A percentile compares a stretch with the other conserved stretches of the same genome.
Evolutionary conservation across 2,113 vertebrate genomes (phyloP).

Genomic region (Oenanthe oenanthe): DNA sequence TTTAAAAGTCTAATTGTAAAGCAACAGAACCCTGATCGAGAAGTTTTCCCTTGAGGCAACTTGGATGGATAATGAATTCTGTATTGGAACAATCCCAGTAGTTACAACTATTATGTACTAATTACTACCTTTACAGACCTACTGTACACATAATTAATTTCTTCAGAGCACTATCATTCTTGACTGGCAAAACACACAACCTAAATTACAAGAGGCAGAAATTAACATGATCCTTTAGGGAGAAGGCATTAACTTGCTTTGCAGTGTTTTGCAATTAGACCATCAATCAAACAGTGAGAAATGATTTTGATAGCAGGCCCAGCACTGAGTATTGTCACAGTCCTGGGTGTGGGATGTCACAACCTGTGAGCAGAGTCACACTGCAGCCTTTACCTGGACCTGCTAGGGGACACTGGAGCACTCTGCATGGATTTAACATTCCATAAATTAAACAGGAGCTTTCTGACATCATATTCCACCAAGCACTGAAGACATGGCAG

Average conservation of each 20-base stretch:
- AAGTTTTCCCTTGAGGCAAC: conserved; percentile 35
- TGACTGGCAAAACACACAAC: conserved; percentile 69
- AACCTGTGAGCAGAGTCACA: neutral
- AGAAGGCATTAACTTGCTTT: conserved; percentile 60
- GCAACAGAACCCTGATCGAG: neutral
- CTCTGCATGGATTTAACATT: neutral
- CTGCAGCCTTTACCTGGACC: neutral
- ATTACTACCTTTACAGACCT: conserved; percentile 72
- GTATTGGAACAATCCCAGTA: conserved; percentile 59
- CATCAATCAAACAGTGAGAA: conserved; percentile 39
- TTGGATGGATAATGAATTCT: conserved; percentile 48
- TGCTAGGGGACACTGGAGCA: neutral
- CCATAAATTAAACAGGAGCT: neutral
- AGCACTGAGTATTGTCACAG: neutral
- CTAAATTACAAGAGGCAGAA: conserved; percentile 70
- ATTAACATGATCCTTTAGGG: conserved; percentile 63
- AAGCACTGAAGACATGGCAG: neutral
- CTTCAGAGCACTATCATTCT: conserved; percentile 64
- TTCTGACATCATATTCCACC: neutral
- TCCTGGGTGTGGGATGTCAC: neutral
- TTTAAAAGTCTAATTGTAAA: conserved; percentile 15
- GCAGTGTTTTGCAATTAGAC: conserved; percentile 47
- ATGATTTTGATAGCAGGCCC: conserved; percentile 3
- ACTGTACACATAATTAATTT: conserved; percentile 73
- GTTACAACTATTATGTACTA: conserved; percentile 71